Base-by-base conservation (phyloP, 2,888 invertebrate species). In the Melanostoma scalare region DNA sequence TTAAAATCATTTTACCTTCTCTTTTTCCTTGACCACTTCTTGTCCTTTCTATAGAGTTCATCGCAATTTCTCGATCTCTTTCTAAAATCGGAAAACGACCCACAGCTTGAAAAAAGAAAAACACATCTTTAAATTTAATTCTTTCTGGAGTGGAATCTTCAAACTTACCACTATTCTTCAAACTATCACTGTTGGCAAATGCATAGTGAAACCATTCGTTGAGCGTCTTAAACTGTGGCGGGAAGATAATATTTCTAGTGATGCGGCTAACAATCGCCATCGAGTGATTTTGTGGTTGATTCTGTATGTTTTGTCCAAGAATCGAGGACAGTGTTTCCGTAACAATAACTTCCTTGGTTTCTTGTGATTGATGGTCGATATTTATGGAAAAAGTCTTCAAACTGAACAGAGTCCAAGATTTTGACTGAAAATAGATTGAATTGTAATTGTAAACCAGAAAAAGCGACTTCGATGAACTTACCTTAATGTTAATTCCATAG, bases 141-240 rank as follows among this genome's bases (percentile, higher is more conserved):
- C n/a, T 9, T 38, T 35, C 46, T 55, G 20, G 20, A 20, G 20
- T 6, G 5, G 4, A 36, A 6, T 0, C 6, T n/a, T 1, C 2
- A 56, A 33, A 81, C 90, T 91, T 90, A 97, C 98, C 97, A 92
- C 98, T 98, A 72, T 98, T 96, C 92, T 98, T n/a, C n/a, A n/a
- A n/a, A n/a, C n/a, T n/a, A n/a, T n/a, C 98, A 90, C 96, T 96
- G 87, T 96, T 96, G 30, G 97, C 96, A 92, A 99, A 98, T 0
- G 98, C 97, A 91, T 99, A 99, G 88, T 96, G 95, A 92, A 99
- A 98, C 98, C 99, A 99, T 92, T 99, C 98, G 88, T 96, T 95
- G 48, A 98, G 93, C 42, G 96, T 96, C 91, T 97, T 96, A 92
- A 98, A 98, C 92, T 98, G 98, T 38, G 98, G 98, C 85, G 98